Conservation (phyloP, 2,113 vertebrate genomes). For the Bufo bufo region DNA sequence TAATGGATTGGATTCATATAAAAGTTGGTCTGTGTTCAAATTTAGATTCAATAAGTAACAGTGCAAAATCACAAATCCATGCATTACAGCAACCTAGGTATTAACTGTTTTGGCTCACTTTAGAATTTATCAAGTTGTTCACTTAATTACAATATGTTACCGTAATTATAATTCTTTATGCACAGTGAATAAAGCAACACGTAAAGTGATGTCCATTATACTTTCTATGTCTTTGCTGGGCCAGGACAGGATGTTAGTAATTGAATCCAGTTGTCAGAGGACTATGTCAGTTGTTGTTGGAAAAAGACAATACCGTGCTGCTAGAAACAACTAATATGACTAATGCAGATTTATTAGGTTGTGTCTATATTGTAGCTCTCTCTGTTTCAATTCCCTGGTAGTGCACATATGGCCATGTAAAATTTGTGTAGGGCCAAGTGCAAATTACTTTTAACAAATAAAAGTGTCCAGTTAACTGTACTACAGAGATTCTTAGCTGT, state of each 20-base stretch:
- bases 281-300: not conserved
- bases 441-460: not conserved
- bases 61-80: not conserved
- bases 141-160: not conserved
- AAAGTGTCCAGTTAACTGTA: not conserved
- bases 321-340: too few relatives aligned
- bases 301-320: not conserved
- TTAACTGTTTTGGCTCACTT: not conserved
- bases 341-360: too few relatives aligned
- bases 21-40: too few relatives aligned
- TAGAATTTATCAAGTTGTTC: not conserved
- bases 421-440: not conserved
- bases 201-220: not conserved
- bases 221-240: not conserved
- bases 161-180: not conserved
- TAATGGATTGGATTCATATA: too few relatives aligned
- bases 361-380: too few relatives aligned
- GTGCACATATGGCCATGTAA: not conserved
- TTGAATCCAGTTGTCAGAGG: slow-evolving; percentile 29
- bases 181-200: not conserved
- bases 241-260: slow-evolving; percentile 28
- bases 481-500: not conserved
- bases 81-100: not conserved
- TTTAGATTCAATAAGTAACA: too few relatives aligned
- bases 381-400: too few relatives aligned